phyloP scores from a whole-genome alignment of 2,113 vertebrate species.

The Pachyramphus minor region DNA sequence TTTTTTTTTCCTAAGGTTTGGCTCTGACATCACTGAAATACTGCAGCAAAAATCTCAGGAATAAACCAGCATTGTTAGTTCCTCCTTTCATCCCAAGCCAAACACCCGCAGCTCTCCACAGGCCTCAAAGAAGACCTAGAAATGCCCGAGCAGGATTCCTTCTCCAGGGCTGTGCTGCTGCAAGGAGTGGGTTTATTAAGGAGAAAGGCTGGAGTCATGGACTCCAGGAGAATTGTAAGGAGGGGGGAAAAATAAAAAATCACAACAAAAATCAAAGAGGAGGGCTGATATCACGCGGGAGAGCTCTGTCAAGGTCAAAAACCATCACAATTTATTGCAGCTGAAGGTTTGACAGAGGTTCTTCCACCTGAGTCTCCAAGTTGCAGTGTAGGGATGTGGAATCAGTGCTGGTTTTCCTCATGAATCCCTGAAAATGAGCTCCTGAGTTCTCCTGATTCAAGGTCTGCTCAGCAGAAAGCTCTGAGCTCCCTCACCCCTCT shows the following conservation, averaged over 20 bases:
- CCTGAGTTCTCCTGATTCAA: background rate
- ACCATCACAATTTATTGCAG: background rate
- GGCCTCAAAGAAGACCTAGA: background rate
- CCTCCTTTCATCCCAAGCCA: slow-evolving; percentile 38
- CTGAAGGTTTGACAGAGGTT: background rate
- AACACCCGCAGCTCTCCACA: slow-evolving; percentile 18
- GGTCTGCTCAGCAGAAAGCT: background rate
- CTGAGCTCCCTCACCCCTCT: accelerated
- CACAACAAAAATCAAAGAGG: background rate
- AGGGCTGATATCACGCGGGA: background rate
- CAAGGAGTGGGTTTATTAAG: background rate
- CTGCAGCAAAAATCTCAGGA: background rate
- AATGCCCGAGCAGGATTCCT: background rate
- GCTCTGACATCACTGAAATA: slow-evolving; percentile 39
- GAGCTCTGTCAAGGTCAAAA: background rate
- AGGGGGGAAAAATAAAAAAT: accelerated
- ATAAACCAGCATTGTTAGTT: slow-evolving; percentile 32
- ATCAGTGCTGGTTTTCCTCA: accelerated
- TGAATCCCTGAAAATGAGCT: background rate
- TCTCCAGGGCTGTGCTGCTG: background rate
- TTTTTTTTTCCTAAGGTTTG: background rate
- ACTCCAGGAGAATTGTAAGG: background rate
- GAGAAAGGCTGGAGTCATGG: background rate
- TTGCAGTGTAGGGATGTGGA: background rate
- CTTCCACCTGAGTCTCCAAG: background rate